Base-by-base conservation (phyloP, 2,797 vertebrate species). In the Halcyon badia region DNA sequence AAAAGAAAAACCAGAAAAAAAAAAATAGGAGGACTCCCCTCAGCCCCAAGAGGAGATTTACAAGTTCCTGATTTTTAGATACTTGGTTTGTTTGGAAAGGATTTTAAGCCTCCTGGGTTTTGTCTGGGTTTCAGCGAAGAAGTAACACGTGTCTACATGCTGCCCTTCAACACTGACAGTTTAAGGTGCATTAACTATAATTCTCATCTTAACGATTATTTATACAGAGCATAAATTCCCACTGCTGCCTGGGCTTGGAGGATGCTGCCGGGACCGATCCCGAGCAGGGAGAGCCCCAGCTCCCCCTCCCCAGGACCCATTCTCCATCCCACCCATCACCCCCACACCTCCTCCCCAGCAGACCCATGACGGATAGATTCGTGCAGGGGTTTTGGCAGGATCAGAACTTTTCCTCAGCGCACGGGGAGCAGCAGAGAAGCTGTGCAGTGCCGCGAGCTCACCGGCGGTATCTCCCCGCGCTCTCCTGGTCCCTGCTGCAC, bases 301-400 rank as follows among this genome's bases (percentile, higher is more conserved):
- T 60, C 62, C 11, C 48, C 33, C 24, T 76, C 57, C 31, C 62
- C 33, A 82, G 39, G n/a, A 57, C 5, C 24, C 10, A 2, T 14
- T 25, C 70, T 49, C n/a, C 69, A 75, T 39, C 52, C 70, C 73
- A 41, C 0, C 0, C 69, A 12, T 3, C 2, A 3, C 42, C 21
- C 6, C 0, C 42, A 13, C 5, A 0, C 12, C 76, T 61, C 64
- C 39, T 46, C 39, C 64, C 35, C 61, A 7, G 20, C 0, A 3
- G 42, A 83, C 19, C 28, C 44, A 2, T 6, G 11, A 10, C 2
- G 0, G 1, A 20, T 0, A 48, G 62, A 41, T 57, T 14, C 54
- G 5, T 35, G 39, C n/a, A 28, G 39, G 51, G 14, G 0, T 65
- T 86, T 24, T 1, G 4, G 41, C 33, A 24, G 31, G 5, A 64